A percentile compares a stretch with the other conserved stretches of the same genome.
Conservation (phyloP, 1,140 invertebrate species). For the Belonocnema kinseyi region DNA sequence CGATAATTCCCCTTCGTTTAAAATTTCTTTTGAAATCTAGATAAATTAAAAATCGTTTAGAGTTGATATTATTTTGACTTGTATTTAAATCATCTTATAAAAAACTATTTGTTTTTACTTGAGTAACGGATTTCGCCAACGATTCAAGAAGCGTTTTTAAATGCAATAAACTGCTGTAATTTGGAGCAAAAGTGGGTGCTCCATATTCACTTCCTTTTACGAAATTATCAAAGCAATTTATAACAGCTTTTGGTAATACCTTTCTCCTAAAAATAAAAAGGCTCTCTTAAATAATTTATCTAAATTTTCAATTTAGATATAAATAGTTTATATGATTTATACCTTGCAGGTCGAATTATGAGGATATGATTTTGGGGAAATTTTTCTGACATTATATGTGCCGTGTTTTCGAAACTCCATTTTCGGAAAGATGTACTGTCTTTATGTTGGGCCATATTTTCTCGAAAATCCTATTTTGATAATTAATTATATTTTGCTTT, state of each 20-base stretch:
- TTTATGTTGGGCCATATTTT: slow-evolving; percentile 85
- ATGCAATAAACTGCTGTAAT: slow-evolving; percentile 82
- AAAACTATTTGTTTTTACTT: neutral
- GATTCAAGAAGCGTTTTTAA: slow-evolving; percentile 77
- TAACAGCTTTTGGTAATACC: slow-evolving; percentile 80
- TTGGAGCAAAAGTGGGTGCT: slow-evolving; percentile 83
- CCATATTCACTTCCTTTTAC: slow-evolving; percentile 85
- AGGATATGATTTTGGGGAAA: slow-evolving; percentile 85
- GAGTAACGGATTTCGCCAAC: slow-evolving; percentile 44
- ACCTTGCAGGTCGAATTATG: slow-evolving; percentile 83
- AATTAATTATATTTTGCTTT: slow-evolving; percentile 5
- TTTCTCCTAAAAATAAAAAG: slow-evolving; percentile 80
- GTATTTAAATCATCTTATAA: neutral
- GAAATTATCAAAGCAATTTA: slow-evolving; percentile 92
- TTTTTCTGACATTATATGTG: slow-evolving; percentile 79
- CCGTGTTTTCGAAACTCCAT: slow-evolving; percentile 87
- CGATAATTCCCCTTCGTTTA: slow-evolving; percentile 75
- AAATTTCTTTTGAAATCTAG: slow-evolving; percentile 42
- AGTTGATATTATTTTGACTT: neutral
- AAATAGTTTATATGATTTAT: slow-evolving; percentile 39
- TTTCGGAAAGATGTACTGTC: slow-evolving; percentile 84
- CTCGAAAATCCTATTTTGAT: slow-evolving; percentile 82
- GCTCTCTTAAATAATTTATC: slow-evolving; percentile 27
- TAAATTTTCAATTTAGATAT: too few relatives aligned
- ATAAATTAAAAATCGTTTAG: slow-evolving; percentile 19